Evolutionary conservation across 2,888 invertebrate species (phyloP), one percentile per base, ranked within the genome.

Genomic region (Luperina nickerlii): DNA sequence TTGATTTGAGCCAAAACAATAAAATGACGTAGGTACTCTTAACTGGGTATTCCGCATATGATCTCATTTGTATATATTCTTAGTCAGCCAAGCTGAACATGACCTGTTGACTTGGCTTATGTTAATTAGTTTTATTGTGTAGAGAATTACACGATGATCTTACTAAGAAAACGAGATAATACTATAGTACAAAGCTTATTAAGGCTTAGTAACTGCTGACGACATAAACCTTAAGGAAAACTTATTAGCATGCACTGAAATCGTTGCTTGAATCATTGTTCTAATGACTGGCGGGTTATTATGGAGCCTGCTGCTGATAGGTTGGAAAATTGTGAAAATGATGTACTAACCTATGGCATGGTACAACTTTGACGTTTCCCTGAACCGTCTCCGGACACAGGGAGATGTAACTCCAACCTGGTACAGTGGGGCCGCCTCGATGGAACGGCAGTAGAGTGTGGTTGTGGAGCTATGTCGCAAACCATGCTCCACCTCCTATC

Each of bases 161-260:
- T 87, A 87, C 89, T 75, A 13, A 79, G 87, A 88, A 87, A 42
- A 68, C 18, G n/a, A 32, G 62, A 42, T 79, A 65, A 76, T 76
- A 54, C 51, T 18, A 27, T 32, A 60, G n/a, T n/a, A 13, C 73
- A 65, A 71, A 69, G 69, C 45, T 70, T 57, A 27, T 24, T 68
- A 72, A 45, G 62, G n/a, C 32, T 65, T 62, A 62, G 27, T 62
- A 27, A 60, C 27, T 27, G 62, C 32, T 82, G 78, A 80, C 69
- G 45, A 45, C 60, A 62, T 63, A 13, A 27, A 70, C 24, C 18
- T 18, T 62, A 32, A 67, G 81, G 75, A 77, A 79, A 78, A 76
- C 54, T 72, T 48, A 78, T 82, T 73, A 62, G 2, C 45, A 65
- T 68, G 62, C 13, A 62, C 42, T 79, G 74, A 74, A 84, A 78